These are phyloP conservation scores for Volucella bombylans DNA, from an alignment of 2,888 invertebrate species.

Conservation along the genomic window DNA sequence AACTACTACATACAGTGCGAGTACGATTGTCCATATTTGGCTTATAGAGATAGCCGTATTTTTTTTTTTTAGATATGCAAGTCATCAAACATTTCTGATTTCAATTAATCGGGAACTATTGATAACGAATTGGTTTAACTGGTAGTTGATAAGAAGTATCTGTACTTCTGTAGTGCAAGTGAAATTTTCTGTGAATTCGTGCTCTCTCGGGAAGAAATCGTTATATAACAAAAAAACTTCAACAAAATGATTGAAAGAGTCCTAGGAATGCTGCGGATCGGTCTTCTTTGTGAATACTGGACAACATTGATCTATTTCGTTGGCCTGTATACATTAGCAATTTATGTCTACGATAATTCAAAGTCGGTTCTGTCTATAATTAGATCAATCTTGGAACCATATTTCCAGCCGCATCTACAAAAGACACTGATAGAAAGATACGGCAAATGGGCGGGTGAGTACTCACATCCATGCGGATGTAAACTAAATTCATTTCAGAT, in stretches of 20 bases:
- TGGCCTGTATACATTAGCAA: constrained; percentile 76
- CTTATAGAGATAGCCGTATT: too few species aligned
- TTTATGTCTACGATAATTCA: constrained; percentile 83
- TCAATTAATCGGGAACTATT: too few species aligned
- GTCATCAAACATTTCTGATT: too few species aligned
- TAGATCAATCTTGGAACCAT: constrained; percentile 86
- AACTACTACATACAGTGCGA: constrained; percentile 6
- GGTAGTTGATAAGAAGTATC: too few species aligned
- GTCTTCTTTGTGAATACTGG: constrained; percentile 78
- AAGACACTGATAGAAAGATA: constrained; percentile 86
- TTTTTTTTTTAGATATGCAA: too few species aligned
- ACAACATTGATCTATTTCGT: constrained; percentile 77
- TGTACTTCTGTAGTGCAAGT: too few species aligned
- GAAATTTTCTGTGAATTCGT: constrained; percentile 5
- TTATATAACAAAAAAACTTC: neutral
- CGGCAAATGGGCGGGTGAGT: constrained; percentile 94
- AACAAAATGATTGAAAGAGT: constrained; percentile 45
- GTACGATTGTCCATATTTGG: too few species aligned
- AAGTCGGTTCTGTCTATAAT: constrained; percentile 85
- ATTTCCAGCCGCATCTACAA: constrained; percentile 86
- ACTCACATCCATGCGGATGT: neutral
- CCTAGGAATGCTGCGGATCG: constrained; percentile 76
- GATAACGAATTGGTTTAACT: too few species aligned
- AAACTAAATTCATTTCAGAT: too few species aligned
- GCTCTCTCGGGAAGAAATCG: neutral